These are phyloP conservation scores for Tapirus terrestris DNA, from an alignment of 2,113 vertebrate genomes.

Conservation along the genomic window DNA sequence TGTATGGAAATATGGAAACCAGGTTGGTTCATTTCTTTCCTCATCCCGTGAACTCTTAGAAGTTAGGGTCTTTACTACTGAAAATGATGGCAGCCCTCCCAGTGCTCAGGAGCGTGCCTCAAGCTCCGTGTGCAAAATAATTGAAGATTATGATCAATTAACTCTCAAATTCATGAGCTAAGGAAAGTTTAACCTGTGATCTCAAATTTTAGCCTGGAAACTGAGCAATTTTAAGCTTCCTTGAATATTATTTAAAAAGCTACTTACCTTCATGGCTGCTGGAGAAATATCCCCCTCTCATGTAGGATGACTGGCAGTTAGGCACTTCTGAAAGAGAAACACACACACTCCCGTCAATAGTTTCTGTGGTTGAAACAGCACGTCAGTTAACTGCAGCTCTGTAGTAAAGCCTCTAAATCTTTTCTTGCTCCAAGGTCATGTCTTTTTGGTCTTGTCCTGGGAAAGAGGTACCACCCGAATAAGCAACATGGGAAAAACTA, in stretches of 20 bases:
- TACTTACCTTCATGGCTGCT: conserved; percentile 93
- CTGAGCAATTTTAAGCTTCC: neutral
- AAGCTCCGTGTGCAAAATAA: neutral
- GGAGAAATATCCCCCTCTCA: conserved; percentile 93
- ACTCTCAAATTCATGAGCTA: neutral
- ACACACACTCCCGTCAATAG: neutral
- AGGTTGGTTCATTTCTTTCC: neutral
- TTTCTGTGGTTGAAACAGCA: neutral
- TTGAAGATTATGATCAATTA: neutral
- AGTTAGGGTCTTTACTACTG: neutral
- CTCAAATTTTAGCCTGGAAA: neutral
- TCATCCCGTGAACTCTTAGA: neutral
- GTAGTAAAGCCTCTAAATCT: neutral
- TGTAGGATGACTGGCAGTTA: conserved; percentile 96
- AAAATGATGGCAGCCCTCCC: neutral
- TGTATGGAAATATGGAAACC: neutral
- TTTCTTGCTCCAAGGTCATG: neutral
- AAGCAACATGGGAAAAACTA: neutral
- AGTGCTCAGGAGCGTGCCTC: neutral
- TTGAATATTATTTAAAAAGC: neutral
- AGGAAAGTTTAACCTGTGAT: neutral
- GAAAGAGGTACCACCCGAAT: neutral
- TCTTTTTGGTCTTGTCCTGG: neutral
- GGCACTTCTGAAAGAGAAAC: conserved; percentile 94
- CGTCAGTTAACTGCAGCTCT: neutral